These are phyloP conservation scores for Novumbra hubbsi DNA, from an alignment of 2,797 vertebrate genomes.

Conservation along the genomic window DNA sequence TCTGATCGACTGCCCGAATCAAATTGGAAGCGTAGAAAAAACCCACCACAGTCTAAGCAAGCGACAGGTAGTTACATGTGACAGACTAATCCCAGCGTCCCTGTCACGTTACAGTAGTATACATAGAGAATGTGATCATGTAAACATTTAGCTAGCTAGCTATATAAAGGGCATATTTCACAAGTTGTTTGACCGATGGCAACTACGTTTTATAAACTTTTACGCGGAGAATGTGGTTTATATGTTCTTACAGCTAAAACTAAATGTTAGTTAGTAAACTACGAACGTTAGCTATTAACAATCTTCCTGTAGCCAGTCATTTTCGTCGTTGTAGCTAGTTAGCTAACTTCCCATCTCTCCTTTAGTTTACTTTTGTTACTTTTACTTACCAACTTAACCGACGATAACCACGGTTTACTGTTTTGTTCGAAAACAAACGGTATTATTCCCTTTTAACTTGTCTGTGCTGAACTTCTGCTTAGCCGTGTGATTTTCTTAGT, in stretches of 20 bases:
- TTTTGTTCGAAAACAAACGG: background rate
- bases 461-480: background rate
- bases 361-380: background rate
- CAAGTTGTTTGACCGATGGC: background rate
- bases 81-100: background rate
- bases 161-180: background rate
- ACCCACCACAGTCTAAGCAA: too few relatives aligned
- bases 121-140: background rate
- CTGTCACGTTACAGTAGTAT: too few relatives aligned
- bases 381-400: background rate
- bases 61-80: background rate
- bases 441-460: background rate
- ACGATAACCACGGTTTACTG: background rate
- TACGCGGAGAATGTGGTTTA: background rate
- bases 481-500: background rate
- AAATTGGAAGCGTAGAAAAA: too few relatives aligned
- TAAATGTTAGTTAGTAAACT: background rate
- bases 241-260: background rate
- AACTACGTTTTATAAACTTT: background rate
- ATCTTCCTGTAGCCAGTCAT: background rate
- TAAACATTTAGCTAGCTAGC: background rate
- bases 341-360: background rate
- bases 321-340: background rate
- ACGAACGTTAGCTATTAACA: background rate
- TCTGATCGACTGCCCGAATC: too few relatives aligned